These are phyloP conservation scores for Nycteola revayana DNA, from an alignment of 2,888 invertebrate species.

Conservation along the genomic window DNA sequence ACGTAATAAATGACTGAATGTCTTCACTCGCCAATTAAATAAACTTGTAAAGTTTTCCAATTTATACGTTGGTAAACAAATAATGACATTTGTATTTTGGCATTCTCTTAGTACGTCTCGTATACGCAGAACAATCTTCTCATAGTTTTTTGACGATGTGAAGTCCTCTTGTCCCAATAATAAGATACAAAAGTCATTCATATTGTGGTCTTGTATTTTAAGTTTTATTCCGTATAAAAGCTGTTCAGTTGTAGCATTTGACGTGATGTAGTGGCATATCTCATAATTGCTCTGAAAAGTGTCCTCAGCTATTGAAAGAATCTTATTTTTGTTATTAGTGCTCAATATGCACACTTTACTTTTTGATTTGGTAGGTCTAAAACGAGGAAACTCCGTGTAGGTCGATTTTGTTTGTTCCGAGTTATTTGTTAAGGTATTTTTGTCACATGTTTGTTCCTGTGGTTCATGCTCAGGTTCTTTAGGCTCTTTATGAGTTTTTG, in stretches of 20 bases:
- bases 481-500: background rate
- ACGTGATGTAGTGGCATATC: slow-evolving; percentile 2
- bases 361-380: background rate
- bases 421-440: background rate
- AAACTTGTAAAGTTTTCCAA: too few species aligned
- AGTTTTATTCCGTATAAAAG: background rate
- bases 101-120: background rate
- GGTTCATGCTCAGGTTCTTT: background rate
- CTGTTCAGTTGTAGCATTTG: background rate
- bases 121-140: background rate
- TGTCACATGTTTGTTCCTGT: background rate
- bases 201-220: background rate
- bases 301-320: too few species aligned
- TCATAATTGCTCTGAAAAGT: background rate
- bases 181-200: slow-evolving; percentile 1
- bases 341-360: background rate
- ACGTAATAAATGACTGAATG: too few species aligned
- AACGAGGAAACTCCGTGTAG: background rate
- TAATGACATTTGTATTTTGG: slow-evolving; percentile 4
- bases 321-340: too few species aligned
- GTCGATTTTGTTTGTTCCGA: background rate
- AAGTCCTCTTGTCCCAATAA: slow-evolving; percentile 1
- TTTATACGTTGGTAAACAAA: slow-evolving; percentile 3
- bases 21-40: too few species aligned
- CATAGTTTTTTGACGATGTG: slow-evolving; percentile 1